Evolutionary conservation across 1,140 invertebrate genomes (phyloP), one percentile per base, ranked within the genome.

Genomic region (Sipha flava): DNA sequence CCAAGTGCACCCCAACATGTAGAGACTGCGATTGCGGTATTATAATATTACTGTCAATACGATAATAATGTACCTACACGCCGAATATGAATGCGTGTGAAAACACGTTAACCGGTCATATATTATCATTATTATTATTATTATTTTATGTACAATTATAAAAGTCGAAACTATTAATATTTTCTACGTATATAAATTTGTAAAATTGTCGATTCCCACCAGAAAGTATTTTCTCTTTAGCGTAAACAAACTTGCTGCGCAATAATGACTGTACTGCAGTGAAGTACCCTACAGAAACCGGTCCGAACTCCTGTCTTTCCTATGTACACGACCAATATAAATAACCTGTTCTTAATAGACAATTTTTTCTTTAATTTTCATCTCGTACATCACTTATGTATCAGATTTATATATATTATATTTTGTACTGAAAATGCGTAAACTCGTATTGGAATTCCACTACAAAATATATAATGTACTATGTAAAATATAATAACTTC

Each of bases 241-340:
- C 29, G n/a, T 43, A 43, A 43, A 43, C 1, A 5, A 43, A 43
- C 9, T 43, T 12, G 40, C 9, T 16, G 54, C 54, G 14, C 14
- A 3, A 26, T 23, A 29, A 57, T 29, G 5, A 34, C 12, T n/a
- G n/a, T 62, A 57, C 6, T 52, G 12, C 1, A 0, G 3, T 31
- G 2, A 3, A 34, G 3, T 59, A 37, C 37, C n/a, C 62, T 66
- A 2, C 10, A 10, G 62, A 66, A 66, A 66, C 62, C 62, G 62
- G 62, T 66, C 62, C n/a, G 62, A 12, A 40, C 62, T 66, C 62
- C 62, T 12, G 62, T 66, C 43, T 66, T 66, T 43, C 62, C 62
- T 37, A 0, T 21, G 62, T 66, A 66, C 34, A 62, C 18, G 29
- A 5, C 18, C 59, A 62, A 37, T 37, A 37, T 5, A 43, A 16